Evolutionary conservation across 1,140 invertebrate species (phyloP).

Genomic region (Archivesica marissinica): DNA sequence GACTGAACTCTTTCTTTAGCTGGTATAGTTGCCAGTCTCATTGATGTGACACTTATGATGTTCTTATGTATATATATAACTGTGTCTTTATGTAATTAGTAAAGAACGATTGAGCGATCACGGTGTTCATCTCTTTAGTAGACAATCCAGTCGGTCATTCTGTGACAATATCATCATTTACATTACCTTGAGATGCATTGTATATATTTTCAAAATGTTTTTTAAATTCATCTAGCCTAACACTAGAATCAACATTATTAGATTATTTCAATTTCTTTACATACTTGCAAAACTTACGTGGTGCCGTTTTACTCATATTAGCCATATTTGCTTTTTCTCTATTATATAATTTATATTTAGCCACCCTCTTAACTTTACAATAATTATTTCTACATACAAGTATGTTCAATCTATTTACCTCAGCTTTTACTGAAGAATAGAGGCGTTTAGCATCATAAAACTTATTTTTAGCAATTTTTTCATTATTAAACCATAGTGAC

Average conservation of each 20-base stretch:
- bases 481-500: conserved; percentile 40
- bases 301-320: conserved; percentile 34
- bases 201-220: conserved; percentile 37
- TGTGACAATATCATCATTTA: too few relatives aligned
- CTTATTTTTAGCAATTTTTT: conserved; percentile 9
- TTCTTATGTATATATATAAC: too few relatives aligned
- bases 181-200: conserved; percentile 10
- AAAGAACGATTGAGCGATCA: too few relatives aligned
- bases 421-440: neutral
- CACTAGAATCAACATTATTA: conserved; percentile 18
- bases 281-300: conserved; percentile 36
- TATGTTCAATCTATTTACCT: conserved; percentile 21
- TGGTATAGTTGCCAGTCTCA: too few relatives aligned
- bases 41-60: too few relatives aligned
- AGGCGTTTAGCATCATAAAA: conserved; percentile 22
- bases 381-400: conserved; percentile 13
- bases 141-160: too few relatives aligned
- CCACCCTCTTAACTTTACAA: conserved; percentile 8
- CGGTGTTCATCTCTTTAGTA: too few relatives aligned
- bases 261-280: conserved; percentile 16
- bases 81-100: too few relatives aligned
- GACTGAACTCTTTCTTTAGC: too few relatives aligned
- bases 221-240: conserved; percentile 29
- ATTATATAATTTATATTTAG: conserved; percentile 27
- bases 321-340: conserved; percentile 24